Evolutionary conservation across 2,888 invertebrate genomes (phyloP).

Genomic region (Rhimphoctona megacephalus): DNA sequence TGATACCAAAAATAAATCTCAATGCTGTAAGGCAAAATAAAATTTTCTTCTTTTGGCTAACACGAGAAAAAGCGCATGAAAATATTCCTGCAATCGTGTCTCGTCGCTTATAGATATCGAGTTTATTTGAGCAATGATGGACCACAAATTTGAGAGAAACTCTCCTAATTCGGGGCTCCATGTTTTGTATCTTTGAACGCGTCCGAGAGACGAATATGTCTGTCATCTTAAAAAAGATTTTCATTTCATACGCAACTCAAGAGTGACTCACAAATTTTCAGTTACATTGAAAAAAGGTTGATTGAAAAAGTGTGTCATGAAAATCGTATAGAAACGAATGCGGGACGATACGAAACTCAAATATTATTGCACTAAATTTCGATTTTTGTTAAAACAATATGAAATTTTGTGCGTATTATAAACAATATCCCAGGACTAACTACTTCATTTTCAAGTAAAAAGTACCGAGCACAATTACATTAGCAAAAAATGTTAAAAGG

Average conservation of each 20-base stretch:
- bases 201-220: background rate
- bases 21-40: slow-evolving; percentile 8
- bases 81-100: slow-evolving; percentile 10
- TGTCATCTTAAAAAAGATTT: background rate
- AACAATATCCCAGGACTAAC: too few relatives aligned
- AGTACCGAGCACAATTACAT: too few relatives aligned
- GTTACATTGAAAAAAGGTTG: background rate
- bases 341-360: too few relatives aligned
- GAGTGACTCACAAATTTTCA: background rate
- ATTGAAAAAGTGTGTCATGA: background rate
- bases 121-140: background rate
- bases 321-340: background rate
- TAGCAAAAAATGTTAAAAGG: background rate
- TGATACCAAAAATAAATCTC: slow-evolving; percentile 64
- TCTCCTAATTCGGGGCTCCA: slow-evolving; percentile 1
- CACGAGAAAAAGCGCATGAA: background rate
- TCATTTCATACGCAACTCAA: background rate
- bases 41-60: slow-evolving; percentile 31
- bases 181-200: background rate
- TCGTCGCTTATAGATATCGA: background rate
- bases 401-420: too few relatives aligned
- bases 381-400: background rate
- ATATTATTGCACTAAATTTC: too few relatives aligned
- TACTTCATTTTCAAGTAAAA: too few relatives aligned
- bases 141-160: background rate